Percentiles rank a stretch among this genome's conserved stretches.
These are phyloP conservation scores for Ridgeia piscesae DNA, from an alignment of 1,140 invertebrate genomes.

Conservation along the genomic window DNA sequence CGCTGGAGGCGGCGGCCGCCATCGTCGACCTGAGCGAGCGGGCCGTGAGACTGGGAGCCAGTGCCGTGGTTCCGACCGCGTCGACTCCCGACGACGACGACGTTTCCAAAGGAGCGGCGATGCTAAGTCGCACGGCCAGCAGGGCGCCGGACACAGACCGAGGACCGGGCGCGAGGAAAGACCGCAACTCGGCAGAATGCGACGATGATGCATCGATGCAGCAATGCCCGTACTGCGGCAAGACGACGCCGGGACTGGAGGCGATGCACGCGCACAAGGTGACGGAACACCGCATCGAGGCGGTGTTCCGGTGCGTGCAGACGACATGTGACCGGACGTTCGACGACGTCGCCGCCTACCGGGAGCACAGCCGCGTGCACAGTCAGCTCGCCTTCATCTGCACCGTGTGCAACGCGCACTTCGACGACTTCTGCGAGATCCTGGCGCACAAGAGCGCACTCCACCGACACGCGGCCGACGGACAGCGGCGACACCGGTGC, in stretches of 20 bases:
- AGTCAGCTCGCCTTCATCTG: conserved; percentile 22
- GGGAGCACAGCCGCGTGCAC: conserved; percentile 9
- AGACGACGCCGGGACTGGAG: background rate
- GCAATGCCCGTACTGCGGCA: conserved; percentile 17
- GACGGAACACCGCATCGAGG: background rate
- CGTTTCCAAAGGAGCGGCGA: background rate
- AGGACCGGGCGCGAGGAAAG: background rate
- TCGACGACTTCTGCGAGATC: background rate
- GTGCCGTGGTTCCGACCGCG: background rate
- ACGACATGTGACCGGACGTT: background rate
- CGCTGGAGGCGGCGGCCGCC: background rate
- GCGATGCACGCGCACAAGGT: conserved; percentile 11
- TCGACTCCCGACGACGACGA: background rate
- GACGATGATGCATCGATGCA: background rate
- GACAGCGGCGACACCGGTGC: background rate
- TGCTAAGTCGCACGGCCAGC: background rate
- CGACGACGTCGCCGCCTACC: background rate
- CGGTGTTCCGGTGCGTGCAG: conserved; percentile 12
- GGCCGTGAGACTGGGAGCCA: background rate
- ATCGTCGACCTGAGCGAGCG: background rate
- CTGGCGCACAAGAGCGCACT: conserved; percentile 5
- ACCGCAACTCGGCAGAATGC: background rate
- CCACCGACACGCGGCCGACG: background rate
- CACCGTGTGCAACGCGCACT: conserved; percentile 18
- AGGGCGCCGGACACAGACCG: background rate